A percentile compares a stretch with the other conserved stretches of the same genome.
phyloP scores from a whole-genome alignment of 1,140 invertebrate species.

The Atopsyche davidsoni region DNA sequence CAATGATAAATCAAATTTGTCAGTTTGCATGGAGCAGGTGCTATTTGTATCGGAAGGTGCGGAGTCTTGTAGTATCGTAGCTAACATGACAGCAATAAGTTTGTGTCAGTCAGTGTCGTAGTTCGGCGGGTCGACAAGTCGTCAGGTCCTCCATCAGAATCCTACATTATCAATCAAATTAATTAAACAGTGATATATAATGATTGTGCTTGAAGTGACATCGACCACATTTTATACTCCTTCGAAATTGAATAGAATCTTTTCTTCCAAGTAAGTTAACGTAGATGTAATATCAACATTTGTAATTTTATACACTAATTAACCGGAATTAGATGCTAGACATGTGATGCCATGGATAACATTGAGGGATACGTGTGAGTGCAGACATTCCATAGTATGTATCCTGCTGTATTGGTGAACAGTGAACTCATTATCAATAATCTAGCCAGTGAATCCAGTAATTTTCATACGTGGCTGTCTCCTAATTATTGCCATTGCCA shows the following conservation, averaged over 20 bases:
- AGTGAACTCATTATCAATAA: constrained; percentile 12
- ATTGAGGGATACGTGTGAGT: constrained; percentile 27
- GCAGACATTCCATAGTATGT: constrained; percentile 30
- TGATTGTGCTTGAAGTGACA: constrained; percentile 15
- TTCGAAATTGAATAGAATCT: constrained; percentile 22
- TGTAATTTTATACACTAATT: constrained; percentile 31
- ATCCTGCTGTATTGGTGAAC: constrained; percentile 12
- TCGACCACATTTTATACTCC: constrained; percentile 29
- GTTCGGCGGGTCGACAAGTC: background rate
- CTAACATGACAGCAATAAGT: constrained; percentile 11
- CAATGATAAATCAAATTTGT: constrained; percentile 30
- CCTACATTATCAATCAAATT: constrained; percentile 8
- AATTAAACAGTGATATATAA: constrained; percentile 8
- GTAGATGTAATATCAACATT: constrained; percentile 31
- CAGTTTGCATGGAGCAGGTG: constrained; percentile 29
- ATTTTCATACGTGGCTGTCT: constrained; percentile 21
- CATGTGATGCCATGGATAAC: constrained; percentile 27
- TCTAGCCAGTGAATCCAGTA: constrained; percentile 15
- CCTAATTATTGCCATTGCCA: constrained; percentile 29
- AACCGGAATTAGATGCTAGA: constrained; percentile 30
- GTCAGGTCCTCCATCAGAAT: background rate
- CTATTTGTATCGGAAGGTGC: constrained; percentile 24
- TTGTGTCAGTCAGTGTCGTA: constrained; percentile 3
- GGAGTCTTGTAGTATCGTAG: background rate
- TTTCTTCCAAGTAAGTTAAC: constrained; percentile 30